phyloP scores from a whole-genome alignment of 1,140 invertebrate genomes.

The Grapholita molesta region DNA sequence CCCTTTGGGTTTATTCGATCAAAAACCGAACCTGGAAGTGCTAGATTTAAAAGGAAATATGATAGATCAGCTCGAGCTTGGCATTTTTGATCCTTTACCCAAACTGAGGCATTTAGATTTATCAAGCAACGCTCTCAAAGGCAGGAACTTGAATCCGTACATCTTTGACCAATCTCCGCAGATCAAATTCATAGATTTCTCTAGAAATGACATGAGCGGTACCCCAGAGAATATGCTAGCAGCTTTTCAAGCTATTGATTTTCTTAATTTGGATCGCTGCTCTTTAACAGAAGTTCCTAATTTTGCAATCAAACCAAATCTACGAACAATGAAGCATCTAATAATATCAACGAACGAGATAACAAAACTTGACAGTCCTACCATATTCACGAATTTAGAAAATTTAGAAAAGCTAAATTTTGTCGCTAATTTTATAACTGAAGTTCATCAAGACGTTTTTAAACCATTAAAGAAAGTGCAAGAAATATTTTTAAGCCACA shows the following conservation, averaged over 20 bases:
- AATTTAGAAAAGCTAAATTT: conserved; percentile 48
- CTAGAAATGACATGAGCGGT: conserved; percentile 54
- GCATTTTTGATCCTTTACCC: conserved; percentile 48
- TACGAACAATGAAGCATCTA: conserved; percentile 46
- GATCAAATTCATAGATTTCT: conserved; percentile 46
- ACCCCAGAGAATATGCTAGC: conserved; percentile 41
- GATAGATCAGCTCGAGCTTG: conserved; percentile 35
- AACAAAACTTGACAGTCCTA: conserved; percentile 30
- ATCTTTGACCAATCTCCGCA: conserved; percentile 43
- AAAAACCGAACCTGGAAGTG: conserved; percentile 37
- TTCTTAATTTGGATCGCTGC: conserved; percentile 49
- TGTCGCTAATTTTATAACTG: conserved; percentile 43
- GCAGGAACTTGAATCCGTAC: conserved; percentile 37
- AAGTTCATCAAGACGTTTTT: conserved; percentile 43
- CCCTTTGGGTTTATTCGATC: conserved; percentile 48
- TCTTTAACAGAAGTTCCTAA: conserved; percentile 41
- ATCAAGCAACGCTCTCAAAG: conserved; percentile 44
- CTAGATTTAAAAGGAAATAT: conserved; percentile 54
- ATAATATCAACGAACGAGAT: conserved; percentile 50
- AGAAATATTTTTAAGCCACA: conserved; percentile 43
- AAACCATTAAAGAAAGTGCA: conserved; percentile 45
- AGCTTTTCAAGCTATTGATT: conserved; percentile 38
- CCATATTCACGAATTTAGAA: conserved; percentile 28
- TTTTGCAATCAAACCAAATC: conserved; percentile 42
- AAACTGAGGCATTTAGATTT: conserved; percentile 50